Conservation (phyloP, 2,888 invertebrate species). For the Drosophila testacea region DNA sequence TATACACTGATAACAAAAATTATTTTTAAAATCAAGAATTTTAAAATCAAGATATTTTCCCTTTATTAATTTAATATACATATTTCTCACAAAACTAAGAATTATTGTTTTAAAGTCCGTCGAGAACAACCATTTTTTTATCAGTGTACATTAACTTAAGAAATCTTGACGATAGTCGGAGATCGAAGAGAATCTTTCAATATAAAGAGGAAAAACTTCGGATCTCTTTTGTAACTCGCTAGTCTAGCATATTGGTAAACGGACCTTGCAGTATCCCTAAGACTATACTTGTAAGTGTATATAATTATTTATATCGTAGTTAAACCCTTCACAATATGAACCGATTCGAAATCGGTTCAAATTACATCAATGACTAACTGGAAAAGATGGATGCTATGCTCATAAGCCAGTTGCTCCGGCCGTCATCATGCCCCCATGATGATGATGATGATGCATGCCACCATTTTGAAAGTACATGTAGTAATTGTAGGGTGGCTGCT, state of each 20-base stretch:
- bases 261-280: slow-evolving; percentile 30
- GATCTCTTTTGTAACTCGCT: neutral
- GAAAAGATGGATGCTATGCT: slow-evolving; percentile 43
- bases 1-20: too few species aligned
- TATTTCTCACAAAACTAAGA: neutral
- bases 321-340: slow-evolving; percentile 46
- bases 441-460: slow-evolving; percentile 84
- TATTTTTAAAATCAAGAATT: too few species aligned
- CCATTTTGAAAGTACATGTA: slow-evolving; percentile 85
- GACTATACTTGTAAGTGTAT: slow-evolving; percentile 27
- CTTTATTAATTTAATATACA: too few species aligned
- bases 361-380: slow-evolving; percentile 30
- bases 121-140: too few species aligned
- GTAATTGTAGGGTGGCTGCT: slow-evolving; percentile 84
- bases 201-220: neutral
- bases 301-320: slow-evolving; percentile 34
- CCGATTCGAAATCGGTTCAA: slow-evolving; percentile 49
- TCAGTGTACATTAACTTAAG: neutral
- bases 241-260: neutral
- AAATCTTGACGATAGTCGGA: neutral
- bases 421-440: slow-evolving; percentile 84
- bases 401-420: slow-evolving; percentile 85
- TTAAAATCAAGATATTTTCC: too few species aligned
- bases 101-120: too few species aligned
- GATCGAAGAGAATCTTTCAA: neutral